phyloP scores from a whole-genome alignment of 2,113 vertebrate species.

The Sula dactylatra region DNA sequence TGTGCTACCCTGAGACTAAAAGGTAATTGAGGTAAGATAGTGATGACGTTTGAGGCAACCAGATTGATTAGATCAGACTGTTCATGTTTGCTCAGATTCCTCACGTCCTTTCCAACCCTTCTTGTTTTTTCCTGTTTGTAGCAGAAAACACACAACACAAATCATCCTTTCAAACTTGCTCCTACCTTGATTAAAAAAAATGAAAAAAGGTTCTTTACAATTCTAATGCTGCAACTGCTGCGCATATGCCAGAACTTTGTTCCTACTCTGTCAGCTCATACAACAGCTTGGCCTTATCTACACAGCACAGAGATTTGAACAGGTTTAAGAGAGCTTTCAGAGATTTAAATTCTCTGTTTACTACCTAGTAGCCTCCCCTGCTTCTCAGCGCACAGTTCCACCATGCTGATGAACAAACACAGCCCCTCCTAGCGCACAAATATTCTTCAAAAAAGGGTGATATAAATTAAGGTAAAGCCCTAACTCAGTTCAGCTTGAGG shows the following conservation, averaged over 20 bases:
- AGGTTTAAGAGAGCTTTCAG: conserved; percentile 51
- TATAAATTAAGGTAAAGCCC: neutral
- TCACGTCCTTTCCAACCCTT: neutral
- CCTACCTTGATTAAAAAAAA: neutral
- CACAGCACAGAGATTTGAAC: conserved; percentile 52
- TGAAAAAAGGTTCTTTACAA: conserved; percentile 15
- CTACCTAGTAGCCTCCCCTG: neutral
- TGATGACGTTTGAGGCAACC: neutral
- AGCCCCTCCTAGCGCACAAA: neutral
- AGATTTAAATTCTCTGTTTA: conserved; percentile 55
- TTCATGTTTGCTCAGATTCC: neutral
- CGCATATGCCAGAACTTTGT: conserved; percentile 24
- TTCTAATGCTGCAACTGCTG: conserved; percentile 30
- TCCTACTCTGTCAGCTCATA: conserved; percentile 43
- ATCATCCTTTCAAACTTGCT: conserved; percentile 25
- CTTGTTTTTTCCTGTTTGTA: neutral
- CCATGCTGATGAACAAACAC: neutral
- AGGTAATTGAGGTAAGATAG: neutral
- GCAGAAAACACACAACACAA: neutral
- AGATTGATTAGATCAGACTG: neutral
- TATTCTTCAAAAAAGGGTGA: neutral
- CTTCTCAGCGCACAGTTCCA: neutral
- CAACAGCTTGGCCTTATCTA: conserved; percentile 55
- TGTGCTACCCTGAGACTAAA: neutral
- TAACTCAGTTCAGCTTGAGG: neutral